Evolutionary conservation across 2,113 vertebrate species (phyloP).

Genomic region (Suncus etruscus): DNA sequence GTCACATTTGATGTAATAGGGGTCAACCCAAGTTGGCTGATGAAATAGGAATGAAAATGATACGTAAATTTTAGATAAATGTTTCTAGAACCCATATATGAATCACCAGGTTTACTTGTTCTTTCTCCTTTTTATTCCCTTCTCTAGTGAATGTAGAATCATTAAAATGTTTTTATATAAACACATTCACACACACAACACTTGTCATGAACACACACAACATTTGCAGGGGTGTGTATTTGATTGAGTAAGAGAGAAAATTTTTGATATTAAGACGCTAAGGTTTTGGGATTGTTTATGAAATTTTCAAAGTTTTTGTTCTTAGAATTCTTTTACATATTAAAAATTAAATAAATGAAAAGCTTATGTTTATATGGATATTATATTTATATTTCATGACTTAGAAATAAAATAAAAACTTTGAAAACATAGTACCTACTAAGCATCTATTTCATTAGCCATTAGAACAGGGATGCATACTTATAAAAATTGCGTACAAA

Average conservation of each 20-base stretch:
- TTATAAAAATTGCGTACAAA: background rate
- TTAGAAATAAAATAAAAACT: background rate
- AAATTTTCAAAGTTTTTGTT: background rate
- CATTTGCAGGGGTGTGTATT: background rate
- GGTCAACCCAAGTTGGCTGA: background rate
- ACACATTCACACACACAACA: background rate
- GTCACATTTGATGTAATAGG: background rate
- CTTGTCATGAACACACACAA: no score
- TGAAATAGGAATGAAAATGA: background rate
- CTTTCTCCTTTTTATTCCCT: background rate
- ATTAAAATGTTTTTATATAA: background rate
- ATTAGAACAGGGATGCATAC: background rate
- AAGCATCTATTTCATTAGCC: background rate
- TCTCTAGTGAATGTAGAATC: background rate
- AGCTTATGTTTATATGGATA: background rate
- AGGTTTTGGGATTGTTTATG: background rate
- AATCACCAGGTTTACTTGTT: background rate
- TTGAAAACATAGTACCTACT: background rate
- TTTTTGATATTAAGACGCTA: background rate
- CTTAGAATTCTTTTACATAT: no score
- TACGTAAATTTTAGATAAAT: background rate
- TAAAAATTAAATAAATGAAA: background rate
- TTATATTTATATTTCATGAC: conserved; percentile 9
- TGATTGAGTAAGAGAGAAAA: background rate
- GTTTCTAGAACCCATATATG: background rate